phyloP scores from a whole-genome alignment of 2,797 vertebrate species.

The Cirrhinus molitorella region DNA sequence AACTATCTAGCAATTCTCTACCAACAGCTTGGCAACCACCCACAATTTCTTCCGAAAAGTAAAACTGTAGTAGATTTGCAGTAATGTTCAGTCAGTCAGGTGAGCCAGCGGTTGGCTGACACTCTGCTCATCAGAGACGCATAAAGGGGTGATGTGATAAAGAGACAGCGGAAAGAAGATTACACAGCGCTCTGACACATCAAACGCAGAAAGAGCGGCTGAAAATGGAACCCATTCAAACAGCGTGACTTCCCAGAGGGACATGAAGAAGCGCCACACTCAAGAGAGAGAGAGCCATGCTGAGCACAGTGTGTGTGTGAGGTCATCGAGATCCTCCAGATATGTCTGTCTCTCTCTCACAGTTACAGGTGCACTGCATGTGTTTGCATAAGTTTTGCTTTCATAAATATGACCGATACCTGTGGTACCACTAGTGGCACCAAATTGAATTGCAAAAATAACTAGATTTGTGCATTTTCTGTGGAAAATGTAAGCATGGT shows the following conservation, averaged over 20 bases:
- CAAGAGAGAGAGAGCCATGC: slow-evolving; percentile 50
- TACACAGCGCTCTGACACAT: slow-evolving; percentile 50
- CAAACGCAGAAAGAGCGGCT: slow-evolving; percentile 59
- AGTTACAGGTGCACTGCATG: slow-evolving; percentile 47
- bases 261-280: slow-evolving; percentile 61
- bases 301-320: slow-evolving; percentile 31
- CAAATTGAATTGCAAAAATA: neutral
- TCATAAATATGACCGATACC: neutral
- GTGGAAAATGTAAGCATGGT: neutral
- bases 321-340: slow-evolving; percentile 13
- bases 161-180: slow-evolving; percentile 47
- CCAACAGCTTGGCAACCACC: neutral
- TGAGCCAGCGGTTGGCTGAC: neutral
- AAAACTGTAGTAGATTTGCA: neutral
- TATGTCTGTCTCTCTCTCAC: neutral
- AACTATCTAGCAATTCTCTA: neutral
- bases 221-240: slow-evolving; percentile 72
- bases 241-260: slow-evolving; percentile 58
- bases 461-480: neutral
- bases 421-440: neutral
- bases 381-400: slow-evolving; percentile 23
- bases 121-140: slow-evolving; percentile 15
- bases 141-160: slow-evolving; percentile 31
- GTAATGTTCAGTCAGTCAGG: neutral
- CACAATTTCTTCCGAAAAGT: neutral